These are phyloP conservation scores for Eupsilia transversa DNA, from an alignment of 2,888 invertebrate species.

Conservation along the genomic window DNA sequence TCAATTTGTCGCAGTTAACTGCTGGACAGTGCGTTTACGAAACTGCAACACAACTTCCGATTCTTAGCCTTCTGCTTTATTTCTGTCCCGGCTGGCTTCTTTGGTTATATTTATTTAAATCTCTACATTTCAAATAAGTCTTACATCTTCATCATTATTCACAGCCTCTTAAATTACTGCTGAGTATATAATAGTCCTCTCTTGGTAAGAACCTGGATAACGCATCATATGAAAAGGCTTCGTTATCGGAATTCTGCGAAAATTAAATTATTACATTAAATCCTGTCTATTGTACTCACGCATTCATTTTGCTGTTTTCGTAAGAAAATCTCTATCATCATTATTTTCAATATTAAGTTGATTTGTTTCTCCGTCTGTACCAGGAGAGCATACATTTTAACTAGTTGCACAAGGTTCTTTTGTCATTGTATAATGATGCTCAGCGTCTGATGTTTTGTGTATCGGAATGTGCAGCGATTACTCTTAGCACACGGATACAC, in stretches of 20 bases:
- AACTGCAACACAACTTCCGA: background rate
- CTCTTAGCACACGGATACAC: slow-evolving; percentile 65
- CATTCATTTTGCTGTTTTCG: background rate
- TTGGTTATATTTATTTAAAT: background rate
- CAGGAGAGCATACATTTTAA: slow-evolving; percentile 82
- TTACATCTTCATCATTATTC: background rate
- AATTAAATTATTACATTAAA: background rate
- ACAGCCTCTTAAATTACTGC: background rate
- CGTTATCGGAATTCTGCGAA: background rate
- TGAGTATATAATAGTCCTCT: no score
- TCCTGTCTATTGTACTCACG: background rate
- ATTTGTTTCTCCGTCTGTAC: slow-evolving; percentile 75
- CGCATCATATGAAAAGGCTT: background rate
- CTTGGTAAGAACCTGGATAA: background rate
- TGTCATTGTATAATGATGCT: slow-evolving; percentile 89
- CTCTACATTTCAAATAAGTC: background rate
- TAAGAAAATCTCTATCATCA: slow-evolving; percentile 7
- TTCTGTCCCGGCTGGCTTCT: background rate
- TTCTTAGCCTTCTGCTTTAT: background rate
- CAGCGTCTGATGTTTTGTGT: slow-evolving; percentile 86
- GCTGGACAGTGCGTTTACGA: background rate
- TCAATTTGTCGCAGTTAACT: background rate
- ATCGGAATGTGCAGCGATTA: slow-evolving; percentile 86
- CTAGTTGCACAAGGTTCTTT: slow-evolving; percentile 89
- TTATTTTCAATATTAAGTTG: slow-evolving; percentile 32